A percentile compares a stretch with the other conserved stretches of the same genome.
phyloP scores from a whole-genome alignment of 2,797 vertebrate genomes.

The Enteromius thamalakanensis region DNA sequence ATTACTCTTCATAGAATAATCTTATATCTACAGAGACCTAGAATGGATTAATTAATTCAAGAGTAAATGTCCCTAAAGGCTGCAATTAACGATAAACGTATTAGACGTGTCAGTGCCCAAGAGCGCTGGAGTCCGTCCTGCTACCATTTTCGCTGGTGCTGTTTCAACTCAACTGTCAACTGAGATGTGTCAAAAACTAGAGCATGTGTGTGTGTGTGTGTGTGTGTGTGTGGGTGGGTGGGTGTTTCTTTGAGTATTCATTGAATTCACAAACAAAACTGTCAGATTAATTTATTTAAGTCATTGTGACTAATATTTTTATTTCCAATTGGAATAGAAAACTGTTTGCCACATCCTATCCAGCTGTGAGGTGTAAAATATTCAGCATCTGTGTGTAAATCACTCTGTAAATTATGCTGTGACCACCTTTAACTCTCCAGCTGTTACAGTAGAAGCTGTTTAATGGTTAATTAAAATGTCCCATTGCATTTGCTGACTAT shows the following conservation, averaged over 20 bases:
- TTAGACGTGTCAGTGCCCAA: slow-evolving; percentile 76
- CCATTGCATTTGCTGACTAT: slow-evolving; percentile 56
- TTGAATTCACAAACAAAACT: slow-evolving; percentile 37
- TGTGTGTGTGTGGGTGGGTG: slow-evolving; percentile 7
- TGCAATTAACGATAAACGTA: slow-evolving; percentile 81
- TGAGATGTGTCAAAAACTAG: slow-evolving; percentile 68
- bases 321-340: slow-evolving; percentile 23
- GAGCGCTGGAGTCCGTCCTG: slow-evolving; percentile 73
- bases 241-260: slow-evolving; percentile 48
- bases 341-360: slow-evolving; percentile 1
- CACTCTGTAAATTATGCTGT: slow-evolving; percentile 57
- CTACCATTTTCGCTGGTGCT: slow-evolving; percentile 68
- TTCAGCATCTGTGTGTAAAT: slow-evolving; percentile 44
- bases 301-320: slow-evolving; percentile 18
- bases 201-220: slow-evolving; percentile 30
- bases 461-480: slow-evolving; percentile 72
- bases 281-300: slow-evolving; percentile 7
- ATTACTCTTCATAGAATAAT: slow-evolving; percentile 46
- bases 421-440: slow-evolving; percentile 67
- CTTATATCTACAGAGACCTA: slow-evolving; percentile 64
- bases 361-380: slow-evolving; percentile 56
- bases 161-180: slow-evolving; percentile 73
- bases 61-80: slow-evolving; percentile 76
- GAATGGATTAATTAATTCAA: slow-evolving; percentile 79
- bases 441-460: slow-evolving; percentile 67